These are phyloP conservation scores for Neodiprion fabricii DNA, from an alignment of 1,140 invertebrate genomes.

Conservation along the genomic window DNA sequence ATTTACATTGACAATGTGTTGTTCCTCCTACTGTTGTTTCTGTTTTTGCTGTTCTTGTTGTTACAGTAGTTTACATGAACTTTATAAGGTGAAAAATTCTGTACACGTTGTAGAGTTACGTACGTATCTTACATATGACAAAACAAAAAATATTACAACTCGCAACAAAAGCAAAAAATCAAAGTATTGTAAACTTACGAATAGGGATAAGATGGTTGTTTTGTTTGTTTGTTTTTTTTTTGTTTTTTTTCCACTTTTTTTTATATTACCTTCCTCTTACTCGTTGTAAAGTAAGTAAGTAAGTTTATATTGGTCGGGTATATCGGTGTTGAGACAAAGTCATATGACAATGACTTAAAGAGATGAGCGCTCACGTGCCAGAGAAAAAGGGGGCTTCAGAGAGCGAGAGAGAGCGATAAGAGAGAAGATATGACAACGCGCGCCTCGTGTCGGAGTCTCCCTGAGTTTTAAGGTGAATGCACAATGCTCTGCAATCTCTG, in stretches of 20 bases:
- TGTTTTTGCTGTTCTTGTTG: constrained; percentile 16
- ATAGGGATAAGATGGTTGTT: constrained; percentile 50
- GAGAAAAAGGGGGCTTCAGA: constrained; percentile 48
- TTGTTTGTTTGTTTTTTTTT: too few relatives aligned
- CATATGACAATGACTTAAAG: constrained; percentile 54
- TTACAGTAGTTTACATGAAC: constrained; percentile 17
- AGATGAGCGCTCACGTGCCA: constrained; percentile 51
- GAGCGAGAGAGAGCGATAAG: constrained; percentile 46
- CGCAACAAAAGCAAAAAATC: too few relatives aligned
- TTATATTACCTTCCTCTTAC: too few relatives aligned
- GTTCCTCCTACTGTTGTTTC: constrained; percentile 11
- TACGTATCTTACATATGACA: constrained; percentile 52
- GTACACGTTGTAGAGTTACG: constrained; percentile 50
- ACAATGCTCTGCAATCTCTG: constrained; percentile 64
- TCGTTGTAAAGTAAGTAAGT: too few relatives aligned
- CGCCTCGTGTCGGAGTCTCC: constrained; percentile 53
- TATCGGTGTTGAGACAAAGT: constrained; percentile 48
- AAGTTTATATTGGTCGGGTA: constrained; percentile 32
- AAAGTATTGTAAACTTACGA: constrained; percentile 57
- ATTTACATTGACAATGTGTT: neutral
- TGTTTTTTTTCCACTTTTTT: too few relatives aligned
- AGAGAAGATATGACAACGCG: constrained; percentile 39
- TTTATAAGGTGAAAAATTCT: constrained; percentile 30
- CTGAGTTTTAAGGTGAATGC: constrained; percentile 61
- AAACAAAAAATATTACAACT: too few relatives aligned